These are phyloP conservation scores for Lacerta agilis DNA, from an alignment of 2,797 vertebrate species.

Conservation along the genomic window DNA sequence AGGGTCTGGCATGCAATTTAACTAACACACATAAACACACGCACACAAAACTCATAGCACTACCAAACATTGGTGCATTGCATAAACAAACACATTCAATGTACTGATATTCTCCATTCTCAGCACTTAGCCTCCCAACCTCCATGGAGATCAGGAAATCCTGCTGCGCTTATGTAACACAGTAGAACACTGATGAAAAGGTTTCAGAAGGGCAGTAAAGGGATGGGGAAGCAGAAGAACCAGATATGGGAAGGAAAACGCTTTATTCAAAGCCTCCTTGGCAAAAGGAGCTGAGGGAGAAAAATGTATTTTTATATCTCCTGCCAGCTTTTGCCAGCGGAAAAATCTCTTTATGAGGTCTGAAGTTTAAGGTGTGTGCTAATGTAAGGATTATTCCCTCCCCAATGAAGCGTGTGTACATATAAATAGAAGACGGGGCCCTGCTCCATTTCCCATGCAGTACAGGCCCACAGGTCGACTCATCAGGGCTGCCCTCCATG, in stretches of 20 bases:
- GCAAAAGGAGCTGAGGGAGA: not conserved
- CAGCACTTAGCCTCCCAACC: no score
- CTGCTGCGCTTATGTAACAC: not conserved
- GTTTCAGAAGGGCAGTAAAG: not conserved
- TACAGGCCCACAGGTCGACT: no score
- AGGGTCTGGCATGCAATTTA: no score
- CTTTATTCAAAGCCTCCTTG: constrained; percentile 1
- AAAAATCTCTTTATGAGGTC: not conserved
- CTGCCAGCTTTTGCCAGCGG: not conserved
- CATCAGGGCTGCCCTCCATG: not conserved
- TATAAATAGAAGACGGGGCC: no score
- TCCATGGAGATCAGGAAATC: not conserved
- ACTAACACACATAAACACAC: no score
- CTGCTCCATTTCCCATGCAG: no score
- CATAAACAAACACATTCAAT: not conserved
- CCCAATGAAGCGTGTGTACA: no score
- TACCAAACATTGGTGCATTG: not conserved
- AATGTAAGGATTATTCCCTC: no score
- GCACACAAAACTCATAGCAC: not conserved
- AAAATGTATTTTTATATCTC: not conserved
- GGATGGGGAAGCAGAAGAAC: not conserved
- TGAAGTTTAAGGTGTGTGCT: no score
- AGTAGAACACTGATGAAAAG: not conserved
- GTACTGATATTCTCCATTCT: not conserved
- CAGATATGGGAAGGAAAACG: not conserved